Percentiles rank a stretch among this genome's conserved stretches.
Conservation (phyloP, 2,113 vertebrate species). For the Prolemur simus region DNA sequence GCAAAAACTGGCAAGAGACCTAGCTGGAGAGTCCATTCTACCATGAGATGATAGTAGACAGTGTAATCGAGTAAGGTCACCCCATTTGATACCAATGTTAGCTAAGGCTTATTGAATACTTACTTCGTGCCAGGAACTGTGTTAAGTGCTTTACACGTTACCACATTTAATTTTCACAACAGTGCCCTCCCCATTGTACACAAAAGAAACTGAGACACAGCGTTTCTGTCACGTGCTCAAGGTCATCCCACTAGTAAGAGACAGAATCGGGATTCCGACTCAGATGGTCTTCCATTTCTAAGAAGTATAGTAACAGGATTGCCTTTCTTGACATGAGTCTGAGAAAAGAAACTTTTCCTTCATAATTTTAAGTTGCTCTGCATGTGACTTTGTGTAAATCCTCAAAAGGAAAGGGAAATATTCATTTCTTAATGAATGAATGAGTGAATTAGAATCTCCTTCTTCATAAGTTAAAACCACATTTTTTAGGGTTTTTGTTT, state of each 20-base stretch:
- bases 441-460: conserved; percentile 37
- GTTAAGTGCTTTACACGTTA: background rate
- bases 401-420: conserved; percentile 37
- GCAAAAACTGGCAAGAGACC: background rate
- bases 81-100: background rate
- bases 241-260: background rate
- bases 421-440: conserved; percentile 49
- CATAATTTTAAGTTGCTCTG: background rate
- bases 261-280: background rate
- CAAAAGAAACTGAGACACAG: background rate
- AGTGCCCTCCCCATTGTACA: background rate
- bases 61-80: background rate
- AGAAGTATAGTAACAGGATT: background rate
- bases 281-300: background rate
- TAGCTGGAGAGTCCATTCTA: background rate
- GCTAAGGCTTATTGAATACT: background rate
- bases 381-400: conserved; percentile 6
- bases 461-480: conserved; percentile 18
- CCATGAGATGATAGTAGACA: background rate
- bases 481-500: background rate
- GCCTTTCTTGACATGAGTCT: background rate
- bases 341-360: background rate
- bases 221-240: background rate
- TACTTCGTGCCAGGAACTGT: background rate
- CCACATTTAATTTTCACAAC: background rate